phyloP scores from a whole-genome alignment of 2,888 invertebrate genomes.

The Aethes cnicana region DNA sequence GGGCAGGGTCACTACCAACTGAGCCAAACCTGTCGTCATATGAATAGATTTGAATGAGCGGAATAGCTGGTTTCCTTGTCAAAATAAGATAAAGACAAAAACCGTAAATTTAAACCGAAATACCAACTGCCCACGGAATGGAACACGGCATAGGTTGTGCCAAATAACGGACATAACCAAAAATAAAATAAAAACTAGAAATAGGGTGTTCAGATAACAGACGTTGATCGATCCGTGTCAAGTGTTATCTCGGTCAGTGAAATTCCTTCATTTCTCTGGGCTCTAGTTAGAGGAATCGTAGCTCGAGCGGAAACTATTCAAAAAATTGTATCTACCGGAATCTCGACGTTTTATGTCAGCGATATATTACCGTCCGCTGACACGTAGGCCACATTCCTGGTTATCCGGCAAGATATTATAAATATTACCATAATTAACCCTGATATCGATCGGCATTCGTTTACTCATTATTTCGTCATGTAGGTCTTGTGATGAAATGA shows the following conservation, averaged over 20 bases:
- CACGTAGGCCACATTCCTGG: constrained; percentile 63
- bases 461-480: constrained; percentile 63
- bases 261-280: constrained; percentile 72
- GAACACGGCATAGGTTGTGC: too few relatives aligned
- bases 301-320: constrained; percentile 70
- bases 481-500: constrained; percentile 41
- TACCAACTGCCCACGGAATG: too few relatives aligned
- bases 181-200: constrained; percentile 36
- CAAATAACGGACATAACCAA: too few relatives aligned
- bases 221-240: constrained; percentile 68
- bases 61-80: too few relatives aligned
- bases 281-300: constrained; percentile 54
- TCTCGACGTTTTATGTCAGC: constrained; percentile 76
- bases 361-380: constrained; percentile 75
- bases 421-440: constrained; percentile 75
- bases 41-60: constrained; percentile 32
- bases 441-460: constrained; percentile 71
- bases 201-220: constrained; percentile 44
- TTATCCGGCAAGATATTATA: constrained; percentile 70
- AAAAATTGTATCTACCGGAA: constrained; percentile 71
- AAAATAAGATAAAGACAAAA: too few relatives aligned
- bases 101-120: too few relatives aligned
- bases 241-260: constrained; percentile 64
- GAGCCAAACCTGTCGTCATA: too few relatives aligned
- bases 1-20: too few relatives aligned